These are phyloP conservation scores for Campopleginae sp. DNA, from an alignment of 2,888 invertebrate species.

Conservation along the genomic window DNA sequence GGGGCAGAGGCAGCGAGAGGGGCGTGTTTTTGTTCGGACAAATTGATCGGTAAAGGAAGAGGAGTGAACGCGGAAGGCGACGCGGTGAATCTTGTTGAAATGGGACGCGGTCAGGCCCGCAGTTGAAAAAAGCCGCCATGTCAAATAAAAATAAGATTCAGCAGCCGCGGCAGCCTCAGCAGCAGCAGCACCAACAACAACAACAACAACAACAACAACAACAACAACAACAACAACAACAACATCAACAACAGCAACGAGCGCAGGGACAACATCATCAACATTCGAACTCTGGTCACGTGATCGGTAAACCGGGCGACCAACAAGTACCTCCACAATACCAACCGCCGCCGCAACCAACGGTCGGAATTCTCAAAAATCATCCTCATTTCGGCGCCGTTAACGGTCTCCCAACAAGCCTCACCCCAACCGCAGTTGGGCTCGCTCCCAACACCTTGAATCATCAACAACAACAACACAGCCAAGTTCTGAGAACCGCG, in stretches of 20 bases:
- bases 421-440: conserved; percentile 76
- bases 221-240: conserved; percentile 74
- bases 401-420: conserved; percentile 73
- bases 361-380: conserved; percentile 88
- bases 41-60: background rate
- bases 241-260: conserved; percentile 70
- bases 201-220: too few relatives aligned
- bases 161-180: conserved; percentile 72
- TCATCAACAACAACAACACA: conserved; percentile 74
- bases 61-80: conserved; percentile 62
- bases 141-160: conserved; percentile 83
- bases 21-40: background rate
- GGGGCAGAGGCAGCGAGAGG: background rate
- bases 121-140: conserved; percentile 83
- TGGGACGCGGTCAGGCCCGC: conserved; percentile 81
- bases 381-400: conserved; percentile 81
- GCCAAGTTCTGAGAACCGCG: conserved; percentile 82
- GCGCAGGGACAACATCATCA: conserved; percentile 51
- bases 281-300: conserved; percentile 73
- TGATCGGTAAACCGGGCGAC: conserved; percentile 73
- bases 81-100: conserved; percentile 79
- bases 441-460: conserved; percentile 73
- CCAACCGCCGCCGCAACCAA: conserved; percentile 89
- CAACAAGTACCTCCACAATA: conserved; percentile 92
- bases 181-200: conserved; percentile 70